phyloP scores from a whole-genome alignment of 23 tunicate genomes.

The Corella eumyota region DNA sequence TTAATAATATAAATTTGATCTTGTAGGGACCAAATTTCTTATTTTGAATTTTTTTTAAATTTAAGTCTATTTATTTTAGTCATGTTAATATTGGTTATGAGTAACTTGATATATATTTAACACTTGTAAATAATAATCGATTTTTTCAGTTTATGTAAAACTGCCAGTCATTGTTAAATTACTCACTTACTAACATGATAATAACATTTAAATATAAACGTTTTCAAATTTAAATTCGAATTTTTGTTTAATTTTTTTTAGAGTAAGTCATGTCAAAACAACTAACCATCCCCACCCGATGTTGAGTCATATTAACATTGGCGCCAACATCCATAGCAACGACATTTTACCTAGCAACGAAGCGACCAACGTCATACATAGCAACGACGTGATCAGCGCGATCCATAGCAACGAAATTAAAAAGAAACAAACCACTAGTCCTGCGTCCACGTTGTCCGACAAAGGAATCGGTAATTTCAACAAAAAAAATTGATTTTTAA shows the following conservation, averaged over 20 bases:
- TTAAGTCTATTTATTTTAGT: too few species aligned
- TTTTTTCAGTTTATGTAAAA: not conserved
- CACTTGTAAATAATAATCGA: too few species aligned
- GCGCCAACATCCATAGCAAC: slow-evolving; percentile 8
- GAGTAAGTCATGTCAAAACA: slow-evolving; percentile 76
- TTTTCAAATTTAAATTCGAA: too few species aligned
- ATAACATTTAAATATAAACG: not conserved
- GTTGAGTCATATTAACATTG: slow-evolving; percentile 31
- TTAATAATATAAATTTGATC: not conserved
- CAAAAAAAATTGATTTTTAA: not conserved
- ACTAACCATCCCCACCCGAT: slow-evolving; percentile 71
- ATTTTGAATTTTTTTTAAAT: too few species aligned
- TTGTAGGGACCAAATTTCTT: too few species aligned
- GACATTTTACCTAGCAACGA: slow-evolving; percentile 13
- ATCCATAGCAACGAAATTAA: slow-evolving; percentile 17
- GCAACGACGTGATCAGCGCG: slow-evolving; percentile 41
- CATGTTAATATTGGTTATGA: too few species aligned
- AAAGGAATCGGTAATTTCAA: slow-evolving; percentile 83
- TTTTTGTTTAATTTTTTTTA: slow-evolving; percentile 3
- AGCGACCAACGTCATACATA: slow-evolving; percentile 39
- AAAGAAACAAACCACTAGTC: slow-evolving; percentile 69
- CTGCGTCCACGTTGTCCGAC: slow-evolving; percentile 85
- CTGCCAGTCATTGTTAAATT: not conserved
- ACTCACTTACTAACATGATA: not conserved
- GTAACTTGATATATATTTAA: too few species aligned